Evolutionary conservation across 2,888 invertebrate species (phyloP).

Genomic region (Drosophila vallismaia): DNA sequence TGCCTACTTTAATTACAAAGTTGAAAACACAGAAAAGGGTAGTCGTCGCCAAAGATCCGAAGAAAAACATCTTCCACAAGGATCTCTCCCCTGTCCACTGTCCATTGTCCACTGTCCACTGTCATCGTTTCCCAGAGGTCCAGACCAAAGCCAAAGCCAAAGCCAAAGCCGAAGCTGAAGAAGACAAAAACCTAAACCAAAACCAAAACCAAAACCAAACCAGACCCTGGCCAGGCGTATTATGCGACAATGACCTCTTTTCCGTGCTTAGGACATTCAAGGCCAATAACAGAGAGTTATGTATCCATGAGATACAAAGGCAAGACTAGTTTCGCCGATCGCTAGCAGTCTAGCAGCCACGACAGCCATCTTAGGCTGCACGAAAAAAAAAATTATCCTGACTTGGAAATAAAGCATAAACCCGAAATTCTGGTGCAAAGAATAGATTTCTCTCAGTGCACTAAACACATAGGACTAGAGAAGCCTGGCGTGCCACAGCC

Average conservation of each 20-base stretch:
- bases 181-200: neutral
- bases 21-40: constrained; percentile 54
- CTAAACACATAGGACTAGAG: neutral
- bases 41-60: neutral
- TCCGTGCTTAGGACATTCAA: constrained; percentile 80
- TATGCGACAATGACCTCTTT: constrained; percentile 82
- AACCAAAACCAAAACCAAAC: neutral
- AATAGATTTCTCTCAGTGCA: neutral
- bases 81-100: neutral
- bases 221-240: constrained; percentile 44
- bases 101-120: constrained; percentile 11
- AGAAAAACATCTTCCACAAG: no score
- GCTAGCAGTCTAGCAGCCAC: constrained; percentile 8
- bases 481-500: constrained; percentile 9
- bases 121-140: constrained; percentile 23
- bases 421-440: neutral
- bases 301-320: constrained; percentile 55
- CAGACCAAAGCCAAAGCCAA: neutral
- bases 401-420: neutral
- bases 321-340: constrained; percentile 8
- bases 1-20: constrained; percentile 74
- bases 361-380: neutral
- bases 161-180: neutral
- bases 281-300: constrained; percentile 78
- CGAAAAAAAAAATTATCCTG: neutral